These are phyloP conservation scores for Drosophila mercatorum DNA, from an alignment of 2,888 invertebrate genomes.

Conservation along the genomic window DNA sequence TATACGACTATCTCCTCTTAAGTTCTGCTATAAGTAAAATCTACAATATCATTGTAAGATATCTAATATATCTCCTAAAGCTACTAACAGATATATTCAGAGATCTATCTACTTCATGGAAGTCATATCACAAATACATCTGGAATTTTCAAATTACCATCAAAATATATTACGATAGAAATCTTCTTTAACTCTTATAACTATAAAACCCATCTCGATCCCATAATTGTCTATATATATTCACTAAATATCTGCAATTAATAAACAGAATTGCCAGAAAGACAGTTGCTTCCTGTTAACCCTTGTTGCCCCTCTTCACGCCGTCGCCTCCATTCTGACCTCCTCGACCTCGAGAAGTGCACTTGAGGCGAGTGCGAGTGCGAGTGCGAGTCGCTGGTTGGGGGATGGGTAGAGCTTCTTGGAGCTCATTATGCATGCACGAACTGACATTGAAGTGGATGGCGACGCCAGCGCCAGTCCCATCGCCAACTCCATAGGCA, in stretches of 20 bases:
- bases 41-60: not conserved
- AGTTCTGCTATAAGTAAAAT: too few species aligned
- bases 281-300: constrained; percentile 68
- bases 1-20: too few species aligned
- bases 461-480: constrained; percentile 44
- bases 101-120: not conserved
- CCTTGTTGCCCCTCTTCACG: not conserved
- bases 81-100: not conserved
- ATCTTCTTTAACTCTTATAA: not conserved
- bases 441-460: constrained; percentile 75
- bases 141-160: not conserved
- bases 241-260: not conserved
- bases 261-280: constrained; percentile 50
- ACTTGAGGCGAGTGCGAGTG: constrained; percentile 66
- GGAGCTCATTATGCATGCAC: constrained; percentile 75
- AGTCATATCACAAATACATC: too few species aligned
- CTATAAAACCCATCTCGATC: not conserved
- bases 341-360: constrained; percentile 52
- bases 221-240: not conserved
- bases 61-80: not conserved
- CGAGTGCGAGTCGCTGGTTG: constrained; percentile 39
- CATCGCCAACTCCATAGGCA: not conserved
- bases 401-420: constrained; percentile 24
- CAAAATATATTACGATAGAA: not conserved
- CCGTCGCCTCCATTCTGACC: not conserved